Evolutionary conservation across 2,113 vertebrate genomes (phyloP).

Genomic region (Hippocampus zosterae): DNA sequence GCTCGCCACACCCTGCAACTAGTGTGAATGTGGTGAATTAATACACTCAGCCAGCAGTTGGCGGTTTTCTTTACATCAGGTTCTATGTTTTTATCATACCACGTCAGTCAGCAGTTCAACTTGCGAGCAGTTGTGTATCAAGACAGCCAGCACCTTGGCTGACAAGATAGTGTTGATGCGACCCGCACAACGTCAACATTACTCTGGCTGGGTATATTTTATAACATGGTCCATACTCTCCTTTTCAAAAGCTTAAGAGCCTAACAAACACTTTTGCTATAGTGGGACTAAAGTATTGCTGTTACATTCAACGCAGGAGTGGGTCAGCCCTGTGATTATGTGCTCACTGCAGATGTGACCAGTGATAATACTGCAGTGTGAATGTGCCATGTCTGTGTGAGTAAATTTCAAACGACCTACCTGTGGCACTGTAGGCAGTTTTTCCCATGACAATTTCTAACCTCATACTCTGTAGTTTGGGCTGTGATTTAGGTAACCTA

Average conservation of each 20-base stretch:
- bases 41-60: slow-evolving; percentile 27
- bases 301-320: slow-evolving; percentile 11
- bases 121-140: slow-evolving; percentile 50
- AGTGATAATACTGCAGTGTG: slow-evolving; percentile 22
- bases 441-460: slow-evolving; percentile 40
- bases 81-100: slow-evolving; percentile 36
- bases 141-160: slow-evolving; percentile 31
- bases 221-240: background rate
- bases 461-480: slow-evolving; percentile 31
- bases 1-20: slow-evolving; percentile 34
- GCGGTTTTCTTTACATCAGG: slow-evolving; percentile 33
- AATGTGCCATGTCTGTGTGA: slow-evolving; percentile 14
- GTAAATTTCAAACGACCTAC: slow-evolving; percentile 13
- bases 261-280: background rate
- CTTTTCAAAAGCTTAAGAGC: background rate
- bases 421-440: slow-evolving; percentile 11
- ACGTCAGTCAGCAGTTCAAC: slow-evolving; percentile 26
- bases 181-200: slow-evolving; percentile 10
- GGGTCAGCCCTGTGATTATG: slow-evolving; percentile 31
- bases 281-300: slow-evolving; percentile 18
- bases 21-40: slow-evolving; percentile 33
- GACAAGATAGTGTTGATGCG: slow-evolving; percentile 50
- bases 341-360: slow-evolving; percentile 28
- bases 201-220: background rate
- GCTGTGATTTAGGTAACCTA: slow-evolving; percentile 23